Evolutionary conservation across 2,113 vertebrate genomes (phyloP), one percentile per base, ranked within the genome.

Genomic region (Coturnix japonica): DNA sequence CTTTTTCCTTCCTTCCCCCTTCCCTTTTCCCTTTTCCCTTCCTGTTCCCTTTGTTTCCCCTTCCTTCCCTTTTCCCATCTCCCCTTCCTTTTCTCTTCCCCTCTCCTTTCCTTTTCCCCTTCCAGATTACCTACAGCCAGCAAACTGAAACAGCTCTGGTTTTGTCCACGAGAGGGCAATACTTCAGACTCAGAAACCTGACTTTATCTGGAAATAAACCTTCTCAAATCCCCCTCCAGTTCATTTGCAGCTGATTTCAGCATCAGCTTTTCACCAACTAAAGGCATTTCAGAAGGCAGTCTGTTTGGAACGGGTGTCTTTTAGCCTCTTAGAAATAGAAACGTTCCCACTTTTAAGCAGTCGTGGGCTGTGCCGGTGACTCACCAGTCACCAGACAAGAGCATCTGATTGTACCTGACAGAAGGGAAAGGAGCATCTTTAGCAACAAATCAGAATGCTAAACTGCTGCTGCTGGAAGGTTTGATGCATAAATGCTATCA

Each of bases 331-430:
- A 77, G 74, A 91, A 93, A 92, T 70, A 80, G 81, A 63, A 53
- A 31, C 22, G 43, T 21, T 67, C 78, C 63, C 74, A 49, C 81
- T 93, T 70, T 74, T 19, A 17, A 82, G 10, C 66, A 69, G 46
- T 4, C 46, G 95, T 71, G 70, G 93, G 93, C 67, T 65, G 84
- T 54, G 87, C 89, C 81, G 69, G 78, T 96, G 95, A 95, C 66
- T 96, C 95, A 95, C n/a, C 64, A 92, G 91, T 94, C 95, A 95
- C 71, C 94, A 93, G 95, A 82, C 91, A 72, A 25, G 74, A 91
- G 78, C 94, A 92, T 47, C 94, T 95, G 95, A 93, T 89, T 6
- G 0, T 28, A 64, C n/a, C 74, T 64, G 74, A 37, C 76, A 89
- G 70, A 53, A 93, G 63, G 37, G 66, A 93, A 60, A 93, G 83